Evolutionary conservation across 2,113 vertebrate species (phyloP).

Genomic region (Nannobrachium achirus): DNA sequence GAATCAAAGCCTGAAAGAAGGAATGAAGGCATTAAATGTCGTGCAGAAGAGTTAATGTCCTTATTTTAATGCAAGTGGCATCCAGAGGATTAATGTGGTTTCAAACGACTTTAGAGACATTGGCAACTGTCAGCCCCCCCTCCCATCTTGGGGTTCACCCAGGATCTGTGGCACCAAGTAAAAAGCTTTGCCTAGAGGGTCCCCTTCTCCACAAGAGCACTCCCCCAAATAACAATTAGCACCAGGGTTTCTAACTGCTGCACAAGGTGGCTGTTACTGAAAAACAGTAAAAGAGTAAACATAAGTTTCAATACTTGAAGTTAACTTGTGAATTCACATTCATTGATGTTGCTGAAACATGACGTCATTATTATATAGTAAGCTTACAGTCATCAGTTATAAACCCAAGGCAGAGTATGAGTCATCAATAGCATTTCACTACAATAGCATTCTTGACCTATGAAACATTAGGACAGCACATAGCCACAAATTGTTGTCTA

Average conservation of each 20-base stretch:
- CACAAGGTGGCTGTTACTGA: background rate
- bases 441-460: conserved; percentile 27
- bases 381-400: background rate
- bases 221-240: conserved; percentile 35
- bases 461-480: conserved; percentile 24
- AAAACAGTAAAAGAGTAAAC: conserved; percentile 9
- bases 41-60: conserved; percentile 33
- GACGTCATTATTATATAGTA: too few relatives aligned
- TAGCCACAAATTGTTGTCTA: conserved; percentile 3
- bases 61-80: conserved; percentile 26
- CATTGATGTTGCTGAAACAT: background rate
- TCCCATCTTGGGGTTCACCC: conserved; percentile 6
- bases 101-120: conserved; percentile 26
- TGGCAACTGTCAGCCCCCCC: conserved; percentile 9
- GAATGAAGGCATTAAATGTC: conserved; percentile 25
- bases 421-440: background rate
- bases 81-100: conserved; percentile 33
- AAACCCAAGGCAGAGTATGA: conserved; percentile 18
- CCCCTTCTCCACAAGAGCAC: conserved; percentile 14
- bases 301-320: conserved; percentile 1
- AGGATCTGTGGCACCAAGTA: background rate
- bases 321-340: background rate
- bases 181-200: conserved; percentile 10
- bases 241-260: conserved; percentile 15
- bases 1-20: conserved; percentile 35